These are phyloP conservation scores for Valencia hispanica DNA, from an alignment of 2,797 vertebrate species.

Conservation along the genomic window DNA sequence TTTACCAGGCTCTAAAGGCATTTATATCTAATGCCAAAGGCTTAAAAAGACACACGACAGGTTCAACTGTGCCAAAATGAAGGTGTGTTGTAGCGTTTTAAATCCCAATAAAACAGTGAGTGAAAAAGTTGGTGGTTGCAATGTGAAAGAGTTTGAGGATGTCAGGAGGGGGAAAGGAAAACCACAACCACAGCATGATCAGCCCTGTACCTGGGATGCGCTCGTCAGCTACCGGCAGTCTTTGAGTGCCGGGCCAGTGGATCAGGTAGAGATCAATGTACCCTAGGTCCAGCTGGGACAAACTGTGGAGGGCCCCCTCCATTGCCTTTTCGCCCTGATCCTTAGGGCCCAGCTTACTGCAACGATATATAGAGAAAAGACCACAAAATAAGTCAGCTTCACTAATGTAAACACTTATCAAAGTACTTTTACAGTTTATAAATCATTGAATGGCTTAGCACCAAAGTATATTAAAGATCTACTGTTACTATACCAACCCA, in stretches of 20 bases:
- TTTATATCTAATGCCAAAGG: background rate
- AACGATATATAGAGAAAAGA: background rate
- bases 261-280: constrained; percentile 89
- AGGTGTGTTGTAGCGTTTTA: background rate
- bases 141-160: background rate
- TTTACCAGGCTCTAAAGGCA: background rate
- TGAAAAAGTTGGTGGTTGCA: background rate
- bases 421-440: too few relatives aligned
- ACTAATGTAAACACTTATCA: background rate
- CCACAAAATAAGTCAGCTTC: background rate
- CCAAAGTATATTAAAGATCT: too few relatives aligned
- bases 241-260: constrained; percentile 87
- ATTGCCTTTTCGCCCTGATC: constrained; percentile 79
- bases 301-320: constrained; percentile 77
- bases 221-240: constrained; percentile 71
- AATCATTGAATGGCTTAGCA: too few relatives aligned
- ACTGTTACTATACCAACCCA: too few relatives aligned
- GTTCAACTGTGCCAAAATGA: background rate
- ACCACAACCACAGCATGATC: background rate
- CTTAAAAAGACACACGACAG: background rate
- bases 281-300: constrained; percentile 77
- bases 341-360: constrained; percentile 82
- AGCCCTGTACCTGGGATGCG: constrained; percentile 65
- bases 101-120: background rate
- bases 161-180: background rate